These are phyloP conservation scores for Tetrao urogallus DNA, from an alignment of 2,113 vertebrate species.

Conservation along the genomic window DNA sequence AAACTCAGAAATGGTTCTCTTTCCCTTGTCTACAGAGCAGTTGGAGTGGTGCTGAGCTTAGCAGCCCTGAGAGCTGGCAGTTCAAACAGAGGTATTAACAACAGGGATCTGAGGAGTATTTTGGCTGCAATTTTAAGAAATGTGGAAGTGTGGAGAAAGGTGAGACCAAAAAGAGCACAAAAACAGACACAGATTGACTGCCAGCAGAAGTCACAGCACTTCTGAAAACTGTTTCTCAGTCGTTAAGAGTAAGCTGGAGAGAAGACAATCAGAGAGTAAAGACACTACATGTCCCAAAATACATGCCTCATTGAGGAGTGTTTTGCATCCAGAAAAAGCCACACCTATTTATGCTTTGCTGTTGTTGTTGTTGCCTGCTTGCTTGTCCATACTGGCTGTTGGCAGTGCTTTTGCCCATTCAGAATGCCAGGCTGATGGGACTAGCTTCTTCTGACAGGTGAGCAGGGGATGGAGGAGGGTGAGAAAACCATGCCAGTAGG, in stretches of 20 bases:
- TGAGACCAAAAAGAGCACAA: neutral
- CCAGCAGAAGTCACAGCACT: neutral
- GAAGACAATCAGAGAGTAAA: neutral
- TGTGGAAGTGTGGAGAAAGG: neutral
- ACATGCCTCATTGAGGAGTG: neutral
- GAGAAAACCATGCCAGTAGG: neutral
- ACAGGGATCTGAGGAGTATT: neutral
- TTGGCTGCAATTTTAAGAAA: neutral
- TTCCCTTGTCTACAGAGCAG: neutral
- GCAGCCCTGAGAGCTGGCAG: neutral
- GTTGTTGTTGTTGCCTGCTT: neutral
- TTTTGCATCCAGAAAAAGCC: neutral
- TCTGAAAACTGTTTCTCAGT: neutral
- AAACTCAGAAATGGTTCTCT: neutral
- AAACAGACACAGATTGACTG: neutral
- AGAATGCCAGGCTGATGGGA: neutral
- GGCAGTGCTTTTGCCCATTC: neutral
- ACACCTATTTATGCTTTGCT: neutral
- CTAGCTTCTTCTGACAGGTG: neutral
- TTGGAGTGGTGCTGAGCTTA: neutral
- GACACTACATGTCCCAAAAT: neutral
- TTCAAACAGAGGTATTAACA: neutral
- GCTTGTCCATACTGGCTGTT: fast-evolving
- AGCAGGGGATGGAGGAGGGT: neutral
- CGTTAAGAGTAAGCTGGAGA: neutral